Conservation (phyloP, 2,113 vertebrate genomes). For the Coptodon rendalli region DNA sequence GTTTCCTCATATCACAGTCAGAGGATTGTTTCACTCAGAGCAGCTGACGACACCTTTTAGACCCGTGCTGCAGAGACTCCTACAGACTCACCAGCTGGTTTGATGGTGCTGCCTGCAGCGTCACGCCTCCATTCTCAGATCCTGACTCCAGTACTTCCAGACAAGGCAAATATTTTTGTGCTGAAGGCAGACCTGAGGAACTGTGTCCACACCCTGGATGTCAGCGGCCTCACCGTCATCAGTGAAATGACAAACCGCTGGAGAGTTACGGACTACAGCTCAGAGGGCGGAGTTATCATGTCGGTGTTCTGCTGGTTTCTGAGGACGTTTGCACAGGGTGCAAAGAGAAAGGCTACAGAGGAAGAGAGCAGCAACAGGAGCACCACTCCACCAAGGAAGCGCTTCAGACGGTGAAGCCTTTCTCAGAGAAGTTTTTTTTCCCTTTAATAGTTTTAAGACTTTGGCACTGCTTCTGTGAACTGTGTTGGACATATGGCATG, state of each 20-base stretch:
- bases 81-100: neutral
- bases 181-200: neutral
- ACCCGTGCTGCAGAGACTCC: neutral
- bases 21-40: neutral
- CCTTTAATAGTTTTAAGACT: neutral
- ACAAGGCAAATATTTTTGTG: neutral
- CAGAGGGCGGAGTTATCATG: neutral
- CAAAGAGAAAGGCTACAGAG: neutral
- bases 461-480: neutral
- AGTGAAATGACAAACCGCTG: neutral
- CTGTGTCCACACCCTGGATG: neutral
- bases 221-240: neutral
- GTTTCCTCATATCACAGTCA: neutral
- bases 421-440: neutral
- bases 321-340: neutral
- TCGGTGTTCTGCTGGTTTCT: neutral
- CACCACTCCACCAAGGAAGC: neutral
- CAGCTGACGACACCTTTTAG: accelerated
- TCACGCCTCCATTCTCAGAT: neutral
- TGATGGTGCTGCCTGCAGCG: neutral
- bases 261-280: neutral
- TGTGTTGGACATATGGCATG: neutral
- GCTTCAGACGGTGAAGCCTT: neutral
- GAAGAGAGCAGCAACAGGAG: neutral
- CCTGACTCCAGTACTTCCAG: neutral